Evolutionary conservation across 2,888 invertebrate genomes (phyloP).

Genomic region (Tethea ocularis): DNA sequence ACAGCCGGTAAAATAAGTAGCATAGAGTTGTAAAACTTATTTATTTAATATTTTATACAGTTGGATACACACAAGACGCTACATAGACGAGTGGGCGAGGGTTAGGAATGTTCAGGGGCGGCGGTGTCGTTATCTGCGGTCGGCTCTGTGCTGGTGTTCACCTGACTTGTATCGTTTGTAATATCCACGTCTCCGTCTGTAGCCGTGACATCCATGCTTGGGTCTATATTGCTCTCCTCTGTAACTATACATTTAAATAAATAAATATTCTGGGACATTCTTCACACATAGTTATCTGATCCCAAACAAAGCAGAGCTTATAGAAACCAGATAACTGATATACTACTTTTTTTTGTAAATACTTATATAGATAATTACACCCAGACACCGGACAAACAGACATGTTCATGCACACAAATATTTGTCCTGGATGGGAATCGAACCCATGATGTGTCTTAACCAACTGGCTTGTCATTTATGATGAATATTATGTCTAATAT

Average conservation of each 20-base stretch:
- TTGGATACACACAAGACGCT: neutral
- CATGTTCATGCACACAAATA: no score
- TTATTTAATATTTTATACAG: slow-evolving; percentile 4
- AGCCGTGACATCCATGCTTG: slow-evolving; percentile 34
- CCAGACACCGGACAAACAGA: no score
- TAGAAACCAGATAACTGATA: no score
- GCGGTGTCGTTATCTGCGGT: neutral
- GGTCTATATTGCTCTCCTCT: slow-evolving; percentile 21
- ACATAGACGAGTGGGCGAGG: neutral
- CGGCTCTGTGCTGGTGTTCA: slow-evolving; percentile 20
- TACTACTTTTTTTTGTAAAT: no score
- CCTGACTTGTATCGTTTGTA: slow-evolving; percentile 41
- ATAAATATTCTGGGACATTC: no score
- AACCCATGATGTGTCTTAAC: no score
- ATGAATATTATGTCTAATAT: no score
- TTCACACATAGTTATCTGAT: no score
- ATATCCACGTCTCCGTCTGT: slow-evolving; percentile 42
- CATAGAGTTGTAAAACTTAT: neutral
- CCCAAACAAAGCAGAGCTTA: no score
- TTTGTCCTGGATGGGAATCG: no score
- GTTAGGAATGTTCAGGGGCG: neutral
- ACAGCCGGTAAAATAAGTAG: neutral
- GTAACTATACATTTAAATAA: slow-evolving; percentile 8
- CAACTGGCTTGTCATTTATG: no score
- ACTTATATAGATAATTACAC: no score